Conservation (phyloP, 2,113 vertebrate species). For the Burhinus oedicnemus region DNA sequence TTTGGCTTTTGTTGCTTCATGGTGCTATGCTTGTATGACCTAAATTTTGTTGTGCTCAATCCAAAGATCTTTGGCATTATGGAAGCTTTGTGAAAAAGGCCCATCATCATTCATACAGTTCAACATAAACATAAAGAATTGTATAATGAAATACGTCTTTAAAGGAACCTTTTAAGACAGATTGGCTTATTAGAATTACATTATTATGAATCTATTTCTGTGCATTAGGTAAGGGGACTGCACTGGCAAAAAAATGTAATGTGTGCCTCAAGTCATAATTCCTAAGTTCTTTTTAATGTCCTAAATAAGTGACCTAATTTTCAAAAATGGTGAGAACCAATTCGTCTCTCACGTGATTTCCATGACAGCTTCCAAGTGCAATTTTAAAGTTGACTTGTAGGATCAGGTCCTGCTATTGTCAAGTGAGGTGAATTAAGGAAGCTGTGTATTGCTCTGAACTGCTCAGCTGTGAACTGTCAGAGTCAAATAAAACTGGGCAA, state of each 20-base stretch:
- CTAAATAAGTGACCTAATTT: conserved; percentile 65
- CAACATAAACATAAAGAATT: neutral
- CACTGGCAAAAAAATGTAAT: neutral
- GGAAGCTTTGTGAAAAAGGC: neutral
- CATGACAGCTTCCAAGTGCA: neutral
- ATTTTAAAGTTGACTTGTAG: conserved; percentile 32
- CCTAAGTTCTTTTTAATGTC: conserved; percentile 26
- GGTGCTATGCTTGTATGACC: neutral
- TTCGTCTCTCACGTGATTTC: neutral
- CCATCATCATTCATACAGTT: neutral
- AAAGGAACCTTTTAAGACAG: neutral
- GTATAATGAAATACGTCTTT: neutral
- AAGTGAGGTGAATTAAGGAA: conserved; percentile 18
- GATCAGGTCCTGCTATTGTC: conserved; percentile 3
- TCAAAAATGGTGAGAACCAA: conserved; percentile 10
- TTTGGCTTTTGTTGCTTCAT: neutral
- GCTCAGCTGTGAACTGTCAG: conserved; percentile 42
- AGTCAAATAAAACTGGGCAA: conserved; percentile 13
- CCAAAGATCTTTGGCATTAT: neutral
- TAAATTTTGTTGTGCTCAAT: neutral
- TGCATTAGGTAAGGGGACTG: neutral
- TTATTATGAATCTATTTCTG: conserved; percentile 1
- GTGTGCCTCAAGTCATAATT: conserved; percentile 17
- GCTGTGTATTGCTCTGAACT: conserved; percentile 15
- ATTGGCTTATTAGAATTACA: neutral